Evolutionary conservation across 92 coral and sea anemone genomes (phyloP), one percentile per base, ranked within the genome.

Genomic region (Phenganax subtilis): DNA sequence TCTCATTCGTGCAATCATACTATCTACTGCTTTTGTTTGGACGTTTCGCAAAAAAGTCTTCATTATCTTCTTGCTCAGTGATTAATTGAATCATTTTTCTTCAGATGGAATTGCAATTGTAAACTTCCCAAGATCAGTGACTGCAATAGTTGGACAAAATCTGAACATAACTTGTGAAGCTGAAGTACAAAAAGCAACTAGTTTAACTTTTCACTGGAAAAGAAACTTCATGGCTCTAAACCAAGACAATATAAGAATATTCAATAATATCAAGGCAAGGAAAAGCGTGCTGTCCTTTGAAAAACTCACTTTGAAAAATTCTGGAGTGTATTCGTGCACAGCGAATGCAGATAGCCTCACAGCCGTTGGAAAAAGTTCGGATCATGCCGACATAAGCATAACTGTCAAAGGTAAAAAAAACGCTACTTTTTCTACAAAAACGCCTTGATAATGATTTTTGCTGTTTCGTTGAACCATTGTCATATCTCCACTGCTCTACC

Each of bases 341-440:
- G 83, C 83, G 4, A 63, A 30, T n/a, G 82, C 64, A 63, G 69
- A 77, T 20, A 67, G 71, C 27, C 7, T 54, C 16, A 51, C 58
- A 8, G 83, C 60, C 1, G 58, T 20, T 54, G 62, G 74, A 0
- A 54, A 51, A 30, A 64, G 59, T 57, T 65, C 56, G n/a, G 83
- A 63, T 57, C 1, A 9, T 12, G 74, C 73, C 2, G 74, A 79
- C 9, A 68, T 79, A 3, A 15, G 28, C 16, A 54, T 79, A 2
- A 52, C 63, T 14, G 83, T 79, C 3, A 65, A 79, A 79, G 83
- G 83, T 79, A 37, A 15, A 53, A 20, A 47, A 3, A 65, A 65
- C 31, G 7, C 10, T 17, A 65, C 10, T 9, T 65, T 17, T 17
- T 65, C 71, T 15, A 65, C 1, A 28, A 65, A 65, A 9, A 17